phyloP scores from a whole-genome alignment of 1,140 invertebrate genomes.

The Ceratosolen solmsi region DNA sequence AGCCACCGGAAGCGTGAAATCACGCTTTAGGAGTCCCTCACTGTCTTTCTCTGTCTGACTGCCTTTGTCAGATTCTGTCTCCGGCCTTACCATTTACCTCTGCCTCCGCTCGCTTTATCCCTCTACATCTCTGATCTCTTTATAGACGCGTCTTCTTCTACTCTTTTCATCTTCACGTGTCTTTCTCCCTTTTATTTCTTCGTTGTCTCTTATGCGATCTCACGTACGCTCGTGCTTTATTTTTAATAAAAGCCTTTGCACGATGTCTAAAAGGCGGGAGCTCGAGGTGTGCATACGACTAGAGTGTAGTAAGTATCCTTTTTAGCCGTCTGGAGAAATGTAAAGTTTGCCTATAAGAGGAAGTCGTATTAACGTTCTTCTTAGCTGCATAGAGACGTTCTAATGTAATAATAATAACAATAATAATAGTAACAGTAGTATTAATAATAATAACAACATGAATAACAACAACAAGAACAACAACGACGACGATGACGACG shows the following conservation, averaged over 20 bases:
- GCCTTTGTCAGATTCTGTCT: background rate
- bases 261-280: background rate
- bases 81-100: background rate
- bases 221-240: background rate
- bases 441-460: too few relatives aligned
- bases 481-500: too few relatives aligned
- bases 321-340: too few relatives aligned
- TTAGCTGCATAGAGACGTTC: too few relatives aligned
- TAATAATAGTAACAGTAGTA: too few relatives aligned
- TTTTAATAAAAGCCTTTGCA: background rate
- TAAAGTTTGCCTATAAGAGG: too few relatives aligned
- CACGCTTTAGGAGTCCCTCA: constrained; percentile 26
- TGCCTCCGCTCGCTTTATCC: background rate
- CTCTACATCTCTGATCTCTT: background rate
- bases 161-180: background rate
- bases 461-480: too few relatives aligned
- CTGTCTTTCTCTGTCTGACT: background rate
- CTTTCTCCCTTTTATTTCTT: background rate
- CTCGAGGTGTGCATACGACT: background rate
- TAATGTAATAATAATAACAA: too few relatives aligned
- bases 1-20: constrained; percentile 45
- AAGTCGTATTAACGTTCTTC: too few relatives aligned
- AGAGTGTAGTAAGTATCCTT: too few relatives aligned
- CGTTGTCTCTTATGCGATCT: background rate
- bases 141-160: background rate